Evolutionary conservation across 2,113 vertebrate species (phyloP).

Genomic region (Balaeniceps rex): DNA sequence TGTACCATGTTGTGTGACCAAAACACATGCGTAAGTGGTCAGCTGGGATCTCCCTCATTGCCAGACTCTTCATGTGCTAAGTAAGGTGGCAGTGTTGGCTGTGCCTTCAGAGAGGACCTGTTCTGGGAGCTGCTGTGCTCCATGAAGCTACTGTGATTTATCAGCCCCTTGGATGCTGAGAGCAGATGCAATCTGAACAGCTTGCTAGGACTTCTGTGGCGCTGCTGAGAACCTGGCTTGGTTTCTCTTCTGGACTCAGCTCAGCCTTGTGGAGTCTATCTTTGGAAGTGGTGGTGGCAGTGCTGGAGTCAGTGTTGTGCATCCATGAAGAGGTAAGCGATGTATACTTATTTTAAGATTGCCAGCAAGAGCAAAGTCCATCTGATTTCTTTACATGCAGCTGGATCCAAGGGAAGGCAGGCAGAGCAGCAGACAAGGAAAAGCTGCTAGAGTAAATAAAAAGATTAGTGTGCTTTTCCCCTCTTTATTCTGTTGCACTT

Average conservation of each 20-base stretch:
- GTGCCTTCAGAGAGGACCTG: background rate
- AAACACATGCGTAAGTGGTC: background rate
- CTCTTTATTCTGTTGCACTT: background rate
- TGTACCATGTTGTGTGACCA: background rate
- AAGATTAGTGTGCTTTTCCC: background rate
- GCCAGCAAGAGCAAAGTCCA: background rate
- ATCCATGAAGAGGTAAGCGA: background rate
- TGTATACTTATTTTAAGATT: background rate
- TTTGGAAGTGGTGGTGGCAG: background rate
- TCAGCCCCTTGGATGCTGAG: background rate
- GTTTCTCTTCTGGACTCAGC: background rate
- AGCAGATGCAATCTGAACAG: background rate
- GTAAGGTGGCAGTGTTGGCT: background rate
- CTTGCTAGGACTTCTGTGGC: background rate
- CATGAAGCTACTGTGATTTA: background rate
- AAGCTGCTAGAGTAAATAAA: background rate
- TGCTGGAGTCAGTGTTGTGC: background rate
- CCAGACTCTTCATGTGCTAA: background rate
- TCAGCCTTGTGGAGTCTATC: background rate
- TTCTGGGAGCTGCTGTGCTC: background rate
- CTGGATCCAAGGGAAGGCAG: background rate
- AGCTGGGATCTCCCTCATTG: background rate
- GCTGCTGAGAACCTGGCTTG: background rate
- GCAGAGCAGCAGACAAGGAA: background rate
- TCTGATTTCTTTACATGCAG: background rate